These are phyloP conservation scores for Cariama cristata DNA, from an alignment of 2,113 vertebrate genomes.

Conservation along the genomic window DNA sequence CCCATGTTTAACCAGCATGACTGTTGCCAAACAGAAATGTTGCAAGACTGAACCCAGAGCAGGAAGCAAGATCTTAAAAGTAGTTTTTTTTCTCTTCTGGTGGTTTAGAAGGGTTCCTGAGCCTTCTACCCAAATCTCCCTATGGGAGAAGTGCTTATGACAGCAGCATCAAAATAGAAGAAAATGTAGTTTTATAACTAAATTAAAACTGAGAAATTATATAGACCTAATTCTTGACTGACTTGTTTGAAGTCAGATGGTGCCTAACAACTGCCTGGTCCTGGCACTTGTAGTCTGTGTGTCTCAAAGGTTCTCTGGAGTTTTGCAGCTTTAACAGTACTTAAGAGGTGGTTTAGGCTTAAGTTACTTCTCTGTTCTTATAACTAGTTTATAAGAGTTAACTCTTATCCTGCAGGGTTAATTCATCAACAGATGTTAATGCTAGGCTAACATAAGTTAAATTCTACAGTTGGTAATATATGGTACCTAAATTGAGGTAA, in stretches of 20 bases:
- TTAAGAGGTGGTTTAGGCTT: neutral
- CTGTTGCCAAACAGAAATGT: neutral
- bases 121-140: neutral
- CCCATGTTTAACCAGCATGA: neutral
- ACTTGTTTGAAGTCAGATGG: neutral
- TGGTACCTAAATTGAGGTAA: neutral
- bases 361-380: neutral
- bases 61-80: neutral
- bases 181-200: neutral
- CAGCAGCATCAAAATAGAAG: neutral
- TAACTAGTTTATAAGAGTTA: neutral
- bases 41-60: neutral
- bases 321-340: neutral
- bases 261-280: neutral
- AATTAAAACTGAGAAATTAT: neutral
- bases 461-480: neutral
- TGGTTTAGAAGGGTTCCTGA: neutral
- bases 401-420: neutral
- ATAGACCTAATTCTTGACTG: neutral
- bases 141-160: neutral
- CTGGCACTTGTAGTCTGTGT: neutral
- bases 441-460: neutral
- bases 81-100: neutral
- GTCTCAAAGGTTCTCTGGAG: neutral
- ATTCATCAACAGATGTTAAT: rapidly evolving